Evolutionary conservation across 1,140 invertebrate genomes (phyloP).

Genomic region (Anastrepha obliqua): DNA sequence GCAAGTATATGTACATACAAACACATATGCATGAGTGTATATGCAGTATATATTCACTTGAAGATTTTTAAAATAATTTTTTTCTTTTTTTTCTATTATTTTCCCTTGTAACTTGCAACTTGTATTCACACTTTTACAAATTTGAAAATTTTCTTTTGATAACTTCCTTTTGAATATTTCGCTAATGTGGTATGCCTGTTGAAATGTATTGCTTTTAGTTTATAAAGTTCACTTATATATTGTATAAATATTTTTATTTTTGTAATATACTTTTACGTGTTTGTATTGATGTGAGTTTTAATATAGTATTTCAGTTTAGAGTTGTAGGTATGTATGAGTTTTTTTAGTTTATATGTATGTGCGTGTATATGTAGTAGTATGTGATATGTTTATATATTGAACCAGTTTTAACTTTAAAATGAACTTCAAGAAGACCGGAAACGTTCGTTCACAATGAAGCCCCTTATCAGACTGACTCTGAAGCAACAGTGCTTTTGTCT

Average conservation of each 20-base stretch:
- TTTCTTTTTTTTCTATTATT: neutral
- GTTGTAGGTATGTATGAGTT: neutral
- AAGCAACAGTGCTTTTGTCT: conserved; percentile 51
- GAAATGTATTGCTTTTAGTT: neutral
- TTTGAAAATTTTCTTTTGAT: neutral
- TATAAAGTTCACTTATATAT: neutral
- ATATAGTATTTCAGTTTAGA: neutral
- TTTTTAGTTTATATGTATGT: neutral
- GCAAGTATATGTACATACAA: neutral
- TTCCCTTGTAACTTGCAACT: neutral
- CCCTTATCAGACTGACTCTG: conserved; percentile 54
- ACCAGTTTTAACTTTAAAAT: conserved; percentile 33
- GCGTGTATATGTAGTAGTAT: neutral
- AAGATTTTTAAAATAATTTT: conserved; percentile 20
- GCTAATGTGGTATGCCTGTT: conserved; percentile 6
- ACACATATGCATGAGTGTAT: neutral
- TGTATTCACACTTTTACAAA: neutral
- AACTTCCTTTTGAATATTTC: neutral
- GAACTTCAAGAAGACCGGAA: conserved; percentile 53
- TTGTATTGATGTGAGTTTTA: neutral
- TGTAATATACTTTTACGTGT: neutral
- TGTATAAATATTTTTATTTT: neutral
- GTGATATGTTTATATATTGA: conserved; percentile 31
- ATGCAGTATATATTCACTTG: neutral
- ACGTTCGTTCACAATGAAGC: conserved; percentile 56